A percentile compares a stretch with the other conserved stretches of the same genome.
Conservation (phyloP, 2,113 vertebrate species). For the Ctenodactylus gundi region DNA sequence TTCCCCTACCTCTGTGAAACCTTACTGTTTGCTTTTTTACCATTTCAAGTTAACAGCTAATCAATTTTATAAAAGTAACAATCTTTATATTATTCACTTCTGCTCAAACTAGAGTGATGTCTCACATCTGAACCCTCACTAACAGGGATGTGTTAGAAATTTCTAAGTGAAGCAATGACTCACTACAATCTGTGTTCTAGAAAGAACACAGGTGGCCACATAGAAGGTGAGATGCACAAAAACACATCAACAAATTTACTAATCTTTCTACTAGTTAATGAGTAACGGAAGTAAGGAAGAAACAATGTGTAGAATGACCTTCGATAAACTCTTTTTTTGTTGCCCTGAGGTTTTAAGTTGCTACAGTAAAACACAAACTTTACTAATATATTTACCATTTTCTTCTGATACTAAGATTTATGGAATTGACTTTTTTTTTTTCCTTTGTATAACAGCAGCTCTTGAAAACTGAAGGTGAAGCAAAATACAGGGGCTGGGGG, state of each 20-base stretch:
- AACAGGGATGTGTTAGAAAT: constrained; percentile 25
- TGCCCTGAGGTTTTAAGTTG: background rate
- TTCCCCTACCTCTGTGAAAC: background rate
- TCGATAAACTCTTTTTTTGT: background rate
- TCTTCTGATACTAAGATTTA: background rate
- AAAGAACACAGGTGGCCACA: background rate
- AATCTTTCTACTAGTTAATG: background rate
- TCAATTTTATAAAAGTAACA: background rate
- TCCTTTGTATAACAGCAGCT: background rate
- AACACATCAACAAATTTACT: background rate
- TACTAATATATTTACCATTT: background rate
- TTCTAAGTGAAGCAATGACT: constrained; percentile 9
- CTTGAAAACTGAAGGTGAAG: background rate
- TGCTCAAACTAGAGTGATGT: background rate
- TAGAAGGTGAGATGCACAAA: background rate
- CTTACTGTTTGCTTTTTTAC: background rate
- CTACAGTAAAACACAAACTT: constrained; percentile 21
- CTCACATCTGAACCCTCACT: background rate
- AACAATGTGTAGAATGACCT: background rate
- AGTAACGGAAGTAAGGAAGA: background rate
- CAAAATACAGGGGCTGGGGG: constrained; percentile 5
- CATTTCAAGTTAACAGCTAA: background rate
- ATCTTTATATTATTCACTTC: constrained; percentile 41
- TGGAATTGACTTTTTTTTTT: background rate
- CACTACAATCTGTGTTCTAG: background rate